Evolutionary conservation across 2,113 vertebrate species (phyloP), one percentile per base, ranked within the genome.

Genomic region (Glareola pratincola): DNA sequence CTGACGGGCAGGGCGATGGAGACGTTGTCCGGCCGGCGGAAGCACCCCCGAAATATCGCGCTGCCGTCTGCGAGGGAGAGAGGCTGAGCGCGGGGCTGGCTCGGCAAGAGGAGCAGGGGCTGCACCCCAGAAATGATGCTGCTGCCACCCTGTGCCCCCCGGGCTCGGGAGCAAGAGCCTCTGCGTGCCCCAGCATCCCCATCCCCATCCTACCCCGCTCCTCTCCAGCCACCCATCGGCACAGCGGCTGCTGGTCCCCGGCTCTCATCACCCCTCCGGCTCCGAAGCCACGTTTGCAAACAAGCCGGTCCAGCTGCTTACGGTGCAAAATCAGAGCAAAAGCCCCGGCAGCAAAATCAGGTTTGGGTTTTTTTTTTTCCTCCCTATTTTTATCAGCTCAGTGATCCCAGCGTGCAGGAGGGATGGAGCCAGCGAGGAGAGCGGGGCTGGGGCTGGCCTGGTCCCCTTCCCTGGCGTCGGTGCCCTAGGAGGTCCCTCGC

Each of bases 11-110:
- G 98, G 34, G 99, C 99, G 64, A 99, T 63, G 23, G 99, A 99
- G 90, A 99, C n/a, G 14, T 99, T 99, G 57, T 99, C 98, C 0
- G 99, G 99, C n/a, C 94, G 96, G 75, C 64, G 98, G 97, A 99
- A 99, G 80, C 99, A 99, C 3, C 99, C 99, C 59, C 99, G 99
- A 96, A 99, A 99, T 88, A 99, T 98, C 0, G 99, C 99, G 1
- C 99, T 99, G 94, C 99, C 99, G 29, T 99, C 99, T 99, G 98
- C 76, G 93, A 90, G 45, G 41, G 87, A 56, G 19, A 39, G 57
- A 45, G 20, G 3, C 10, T 32, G 32, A 34, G 6, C 26, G 22
- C 1, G 2, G 36, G 8, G 67, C 14, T 14, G 32, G 19, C 14
- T 59, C 4, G 0, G 37, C 51, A 34, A 0, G 2, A 39, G 34